Evolutionary conservation across 1,140 invertebrate species (phyloP).

Genomic region (Leptopilina clavipes): DNA sequence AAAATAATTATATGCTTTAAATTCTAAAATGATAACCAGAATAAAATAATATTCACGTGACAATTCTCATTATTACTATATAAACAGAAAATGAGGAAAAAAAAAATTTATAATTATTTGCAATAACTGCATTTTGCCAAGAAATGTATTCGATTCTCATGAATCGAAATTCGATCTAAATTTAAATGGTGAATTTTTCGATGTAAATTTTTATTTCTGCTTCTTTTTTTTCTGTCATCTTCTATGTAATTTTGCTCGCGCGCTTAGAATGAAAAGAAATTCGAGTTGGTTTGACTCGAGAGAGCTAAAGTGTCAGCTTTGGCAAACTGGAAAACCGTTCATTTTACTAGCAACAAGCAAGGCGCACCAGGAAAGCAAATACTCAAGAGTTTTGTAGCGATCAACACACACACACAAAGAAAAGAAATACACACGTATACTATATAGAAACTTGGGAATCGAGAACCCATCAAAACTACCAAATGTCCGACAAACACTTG

Average conservation of each 20-base stretch:
- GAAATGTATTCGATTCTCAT: too few relatives aligned
- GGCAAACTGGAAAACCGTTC: constrained; percentile 15
- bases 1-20: too few relatives aligned
- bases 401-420: constrained; percentile 52
- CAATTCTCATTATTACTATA: too few relatives aligned
- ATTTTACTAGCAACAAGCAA: constrained; percentile 38
- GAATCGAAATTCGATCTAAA: too few relatives aligned
- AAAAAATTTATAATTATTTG: too few relatives aligned
- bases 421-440: constrained; percentile 37
- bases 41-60: too few relatives aligned
- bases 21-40: too few relatives aligned
- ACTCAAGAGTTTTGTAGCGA: constrained; percentile 55
- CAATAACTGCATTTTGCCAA: too few relatives aligned
- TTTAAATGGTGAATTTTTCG: too few relatives aligned
- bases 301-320: constrained; percentile 10
- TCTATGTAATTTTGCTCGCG: constrained; percentile 37
- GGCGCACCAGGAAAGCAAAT: constrained; percentile 48
- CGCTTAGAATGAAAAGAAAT: constrained; percentile 40
- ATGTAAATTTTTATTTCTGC: too few relatives aligned
- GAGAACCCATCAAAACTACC: constrained; percentile 38
- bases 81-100: too few relatives aligned
- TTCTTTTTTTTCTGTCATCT: constrained; percentile 1
- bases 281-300: constrained; percentile 33
- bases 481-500: constrained; percentile 60
- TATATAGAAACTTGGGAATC: constrained; percentile 45